Conservation (phyloP, 2,113 vertebrate species). For the Antigone vipio region DNA sequence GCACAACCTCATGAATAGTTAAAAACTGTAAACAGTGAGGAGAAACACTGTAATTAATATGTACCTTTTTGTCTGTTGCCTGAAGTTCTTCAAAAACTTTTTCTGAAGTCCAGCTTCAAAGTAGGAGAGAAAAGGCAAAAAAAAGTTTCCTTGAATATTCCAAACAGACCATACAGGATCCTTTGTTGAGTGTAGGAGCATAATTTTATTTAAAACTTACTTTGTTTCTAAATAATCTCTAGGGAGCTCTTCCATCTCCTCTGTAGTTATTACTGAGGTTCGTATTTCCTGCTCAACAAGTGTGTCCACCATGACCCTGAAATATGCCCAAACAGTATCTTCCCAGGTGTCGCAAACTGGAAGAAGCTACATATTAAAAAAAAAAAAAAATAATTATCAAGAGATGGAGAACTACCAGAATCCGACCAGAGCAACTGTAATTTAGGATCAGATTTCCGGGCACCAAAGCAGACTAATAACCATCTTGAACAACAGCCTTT, state of each 20-base stretch:
- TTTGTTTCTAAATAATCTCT: conserved; percentile 91
- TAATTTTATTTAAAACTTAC: conserved; percentile 72
- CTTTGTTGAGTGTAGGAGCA: background rate
- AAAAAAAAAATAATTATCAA: background rate
- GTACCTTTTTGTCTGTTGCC: conserved; percentile 91
- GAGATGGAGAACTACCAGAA: background rate
- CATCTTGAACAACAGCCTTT: background rate
- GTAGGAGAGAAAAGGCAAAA: conserved; percentile 3
- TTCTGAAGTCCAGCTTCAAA: conserved; percentile 92
- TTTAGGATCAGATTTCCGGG: background rate
- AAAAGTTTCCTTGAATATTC: background rate
- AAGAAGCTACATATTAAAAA: conserved; percentile 78
- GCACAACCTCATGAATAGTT: background rate
- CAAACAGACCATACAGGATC: background rate
- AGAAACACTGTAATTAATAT: background rate
- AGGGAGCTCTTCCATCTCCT: conserved; percentile 87
- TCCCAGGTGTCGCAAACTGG: conserved; percentile 96
- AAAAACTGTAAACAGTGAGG: background rate
- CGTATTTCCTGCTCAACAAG: conserved; percentile 93
- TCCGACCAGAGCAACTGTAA: background rate
- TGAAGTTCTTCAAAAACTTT: conserved; percentile 97
- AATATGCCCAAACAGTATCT: conserved; percentile 94
- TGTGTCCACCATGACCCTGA: conserved; percentile 94
- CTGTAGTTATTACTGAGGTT: conserved; percentile 82
- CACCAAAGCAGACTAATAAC: background rate